These are phyloP conservation scores for Hymenopus coronatus DNA, from an alignment of 2,888 invertebrate species.

Conservation along the genomic window DNA sequence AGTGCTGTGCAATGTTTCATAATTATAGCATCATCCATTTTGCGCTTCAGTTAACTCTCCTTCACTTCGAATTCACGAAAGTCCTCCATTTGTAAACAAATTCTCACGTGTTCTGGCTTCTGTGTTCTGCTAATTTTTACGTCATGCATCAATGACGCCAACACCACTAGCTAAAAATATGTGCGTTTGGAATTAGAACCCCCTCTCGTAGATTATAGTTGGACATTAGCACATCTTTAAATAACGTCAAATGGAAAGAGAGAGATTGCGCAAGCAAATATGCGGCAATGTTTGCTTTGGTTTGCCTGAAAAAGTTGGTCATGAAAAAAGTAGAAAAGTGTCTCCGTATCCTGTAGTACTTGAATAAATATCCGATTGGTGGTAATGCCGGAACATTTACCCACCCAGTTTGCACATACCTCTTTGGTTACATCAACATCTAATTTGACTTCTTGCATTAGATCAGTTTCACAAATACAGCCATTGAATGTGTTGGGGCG, in stretches of 20 bases:
- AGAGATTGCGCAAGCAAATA: background rate
- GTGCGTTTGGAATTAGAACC: background rate
- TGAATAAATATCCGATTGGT: background rate
- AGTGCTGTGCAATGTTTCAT: conserved; percentile 40
- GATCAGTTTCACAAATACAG: background rate
- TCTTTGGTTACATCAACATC: background rate
- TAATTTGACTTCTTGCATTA: background rate
- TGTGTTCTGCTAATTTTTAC: background rate
- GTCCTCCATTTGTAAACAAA: conserved; percentile 28
- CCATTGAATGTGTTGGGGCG: background rate
- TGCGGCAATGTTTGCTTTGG: background rate
- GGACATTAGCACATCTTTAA: background rate
- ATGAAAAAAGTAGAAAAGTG: background rate
- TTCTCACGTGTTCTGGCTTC: background rate
- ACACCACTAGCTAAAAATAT: background rate
- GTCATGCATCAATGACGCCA: background rate
- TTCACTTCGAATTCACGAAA: background rate
- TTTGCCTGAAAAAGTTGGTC: background rate
- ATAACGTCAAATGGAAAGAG: no score
- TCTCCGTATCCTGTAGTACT: background rate
- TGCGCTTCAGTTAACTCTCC: background rate
- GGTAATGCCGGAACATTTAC: background rate
- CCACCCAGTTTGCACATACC: background rate
- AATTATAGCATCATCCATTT: conserved; percentile 15
- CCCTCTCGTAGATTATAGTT: background rate